Conservation (phyloP, 2,797 vertebrate species). For the Rhynchotus rufescens region DNA sequence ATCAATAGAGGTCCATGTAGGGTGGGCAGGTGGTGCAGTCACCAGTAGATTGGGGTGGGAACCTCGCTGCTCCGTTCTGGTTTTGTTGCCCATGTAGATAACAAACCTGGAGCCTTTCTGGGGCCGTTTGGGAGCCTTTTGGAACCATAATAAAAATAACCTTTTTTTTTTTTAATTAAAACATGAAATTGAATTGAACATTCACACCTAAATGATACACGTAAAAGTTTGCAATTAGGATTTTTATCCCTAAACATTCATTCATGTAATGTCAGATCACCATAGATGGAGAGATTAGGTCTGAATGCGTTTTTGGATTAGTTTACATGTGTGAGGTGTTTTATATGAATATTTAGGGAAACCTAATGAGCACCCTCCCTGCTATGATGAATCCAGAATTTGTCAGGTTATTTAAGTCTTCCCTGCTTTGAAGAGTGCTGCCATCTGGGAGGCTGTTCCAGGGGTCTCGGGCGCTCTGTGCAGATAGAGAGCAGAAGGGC, state of each 20-base stretch:
- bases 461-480: slow-evolving; percentile 30
- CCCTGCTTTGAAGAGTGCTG: not conserved
- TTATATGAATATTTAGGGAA: not conserved
- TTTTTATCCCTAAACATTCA: not conserved
- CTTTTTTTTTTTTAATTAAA: not conserved
- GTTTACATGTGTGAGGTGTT: not conserved
- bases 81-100: not conserved
- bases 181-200: accelerated
- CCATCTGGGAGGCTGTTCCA: slow-evolving; percentile 2
- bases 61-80: no score
- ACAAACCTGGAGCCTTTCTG: no score
- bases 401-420: slow-evolving; percentile 2
- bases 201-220: not conserved
- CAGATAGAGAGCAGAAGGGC: slow-evolving; percentile 19
- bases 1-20: not conserved
- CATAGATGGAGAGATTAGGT: not conserved
- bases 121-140: not conserved
- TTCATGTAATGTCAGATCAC: accelerated
- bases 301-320: not conserved
- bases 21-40: not conserved
- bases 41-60: not conserved
- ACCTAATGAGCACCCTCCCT: slow-evolving; percentile 17
- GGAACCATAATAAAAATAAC: accelerated
- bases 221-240: not conserved
- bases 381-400: not conserved